Conservation (phyloP, 2,113 vertebrate species). For the Anoplopoma fimbria region DNA sequence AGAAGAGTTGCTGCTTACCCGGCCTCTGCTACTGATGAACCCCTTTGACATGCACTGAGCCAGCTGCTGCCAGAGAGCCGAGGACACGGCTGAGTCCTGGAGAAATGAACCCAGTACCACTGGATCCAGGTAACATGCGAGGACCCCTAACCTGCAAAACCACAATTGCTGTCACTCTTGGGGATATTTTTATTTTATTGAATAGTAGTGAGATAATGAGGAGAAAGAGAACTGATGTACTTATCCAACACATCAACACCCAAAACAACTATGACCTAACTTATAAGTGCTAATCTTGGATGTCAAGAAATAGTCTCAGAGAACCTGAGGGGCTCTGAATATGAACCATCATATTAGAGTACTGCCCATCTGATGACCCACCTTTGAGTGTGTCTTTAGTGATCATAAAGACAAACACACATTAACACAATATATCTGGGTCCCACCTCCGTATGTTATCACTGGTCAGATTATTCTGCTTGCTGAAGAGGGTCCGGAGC, state of each 20-base stretch:
- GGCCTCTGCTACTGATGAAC: constrained; percentile 82
- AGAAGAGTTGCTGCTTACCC: constrained; percentile 79
- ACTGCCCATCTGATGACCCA: neutral
- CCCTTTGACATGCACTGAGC: constrained; percentile 86
- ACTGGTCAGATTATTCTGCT: constrained; percentile 81
- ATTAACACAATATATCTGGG: neutral
- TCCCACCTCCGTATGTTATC: constrained; percentile 84
- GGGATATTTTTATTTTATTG: neutral
- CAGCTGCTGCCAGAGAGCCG: constrained; percentile 84
- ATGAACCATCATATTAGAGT: neutral
- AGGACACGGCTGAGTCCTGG: constrained; percentile 77
- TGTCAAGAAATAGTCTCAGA: neutral
- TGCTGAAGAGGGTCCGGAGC: constrained; percentile 85
- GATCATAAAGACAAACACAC: neutral
- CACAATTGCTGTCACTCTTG: constrained; percentile 3
- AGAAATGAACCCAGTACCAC: constrained; percentile 84
- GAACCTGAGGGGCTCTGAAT: neutral
- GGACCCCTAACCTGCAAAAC: constrained; percentile 84
- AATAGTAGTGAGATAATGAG: neutral
- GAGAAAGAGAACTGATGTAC: neutral
- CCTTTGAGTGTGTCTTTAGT: neutral
- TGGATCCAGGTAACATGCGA: constrained; percentile 88
- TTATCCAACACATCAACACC: neutral
- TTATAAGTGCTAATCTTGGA: neutral
- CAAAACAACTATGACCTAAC: neutral